Evolutionary conservation across 2,888 invertebrate species (phyloP).

Genomic region (Patella ulyssiponensis): DNA sequence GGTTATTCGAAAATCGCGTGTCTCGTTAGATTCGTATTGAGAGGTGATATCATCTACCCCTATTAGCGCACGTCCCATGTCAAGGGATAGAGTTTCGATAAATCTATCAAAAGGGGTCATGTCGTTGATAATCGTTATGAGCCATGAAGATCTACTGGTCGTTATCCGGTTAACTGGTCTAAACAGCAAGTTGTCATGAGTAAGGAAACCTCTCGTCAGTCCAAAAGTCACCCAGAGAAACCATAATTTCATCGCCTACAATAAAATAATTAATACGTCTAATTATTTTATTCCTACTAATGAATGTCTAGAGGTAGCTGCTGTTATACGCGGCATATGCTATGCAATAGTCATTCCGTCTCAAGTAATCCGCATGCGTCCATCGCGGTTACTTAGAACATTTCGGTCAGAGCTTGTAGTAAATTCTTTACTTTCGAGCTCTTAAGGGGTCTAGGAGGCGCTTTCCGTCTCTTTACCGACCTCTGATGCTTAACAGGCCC

Average conservation of each 20-base stretch:
- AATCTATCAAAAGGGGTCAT: neutral
- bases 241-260: neutral
- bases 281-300: neutral
- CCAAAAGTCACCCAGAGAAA: neutral
- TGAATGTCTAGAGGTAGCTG: no score
- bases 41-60: constrained; percentile 1
- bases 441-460: no score
- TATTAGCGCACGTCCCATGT: neutral
- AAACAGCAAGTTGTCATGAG: neutral
- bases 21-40: neutral
- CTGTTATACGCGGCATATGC: no score
- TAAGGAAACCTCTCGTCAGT: neutral
- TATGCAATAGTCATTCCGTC: no score
- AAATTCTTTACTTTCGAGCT: no score
- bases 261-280: neutral
- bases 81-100: neutral
- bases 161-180: neutral
- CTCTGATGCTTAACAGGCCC: no score
- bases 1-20: neutral
- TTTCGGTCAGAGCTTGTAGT: no score
- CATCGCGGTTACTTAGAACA: no score
- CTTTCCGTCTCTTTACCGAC: no score
- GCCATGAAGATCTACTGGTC: neutral
- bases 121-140: neutral
- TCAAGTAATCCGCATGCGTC: no score